Base-by-base conservation (phyloP, 2,888 invertebrate genomes). In the Pristionchus arcanus region DNA sequence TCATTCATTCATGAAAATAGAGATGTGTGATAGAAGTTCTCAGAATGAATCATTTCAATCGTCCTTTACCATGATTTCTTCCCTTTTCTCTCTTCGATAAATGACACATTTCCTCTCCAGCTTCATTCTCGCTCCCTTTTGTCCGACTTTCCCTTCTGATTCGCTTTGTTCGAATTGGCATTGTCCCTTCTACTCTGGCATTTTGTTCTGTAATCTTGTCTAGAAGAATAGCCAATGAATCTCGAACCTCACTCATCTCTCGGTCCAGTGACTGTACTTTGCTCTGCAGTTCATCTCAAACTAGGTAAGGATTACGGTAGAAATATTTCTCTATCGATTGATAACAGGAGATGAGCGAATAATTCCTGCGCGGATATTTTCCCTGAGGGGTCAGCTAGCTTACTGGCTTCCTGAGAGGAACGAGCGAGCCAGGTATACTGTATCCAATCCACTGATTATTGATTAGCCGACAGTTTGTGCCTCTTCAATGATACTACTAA, bases 391-490 rank as follows among this genome's bases (percentile, higher is more conserved):
- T 16, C 68, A 87, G 31, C 87, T 87, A 2, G 87, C 87, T 15
- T 87, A 87, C 55, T 87, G 87, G 87, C 31, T 71, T 55, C 71
- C 87, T 28, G 71, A 87, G 31, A 4, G 34, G 71, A 87, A 68
- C 31, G 87, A 68, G 31, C 15, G 31, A 53, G n/a, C 68, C 19
- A 87, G 87, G 87, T 71, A 71, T 37, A 53, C 37, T 21, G 25
- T 77, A 34, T 2, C 21, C 25, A 13, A 59, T 0, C 11, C 25
- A n/a, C 11, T 86, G 0, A 25, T 66, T 66, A 66, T 86, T 42
- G 53, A 83, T 83, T 28, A 2, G 49, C 59, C 49, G 7, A 9
- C 59, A 84, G 84, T n/a, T 84, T 84, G 84, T 55, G 53, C 55
- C 84, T 84, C 28, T 84, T 86, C 63, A 66, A 86, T 16, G 66